Conservation (phyloP, 2,888 invertebrate genomes). For the Germaria angustata region DNA sequence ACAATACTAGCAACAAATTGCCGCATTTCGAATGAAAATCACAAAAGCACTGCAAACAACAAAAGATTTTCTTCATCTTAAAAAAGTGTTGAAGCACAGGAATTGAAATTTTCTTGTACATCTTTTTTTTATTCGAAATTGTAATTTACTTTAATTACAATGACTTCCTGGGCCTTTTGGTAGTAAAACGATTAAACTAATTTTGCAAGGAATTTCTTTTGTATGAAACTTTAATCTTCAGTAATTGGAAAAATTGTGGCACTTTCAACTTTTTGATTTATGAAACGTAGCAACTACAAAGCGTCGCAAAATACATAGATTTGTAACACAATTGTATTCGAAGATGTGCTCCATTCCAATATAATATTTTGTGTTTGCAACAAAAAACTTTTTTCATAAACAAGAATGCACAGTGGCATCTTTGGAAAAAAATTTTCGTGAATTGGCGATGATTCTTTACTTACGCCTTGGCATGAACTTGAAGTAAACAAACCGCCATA, state of each 20-base stretch:
- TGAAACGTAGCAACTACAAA: not conserved
- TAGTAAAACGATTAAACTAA: conserved; percentile 23
- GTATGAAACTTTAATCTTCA: not conserved
- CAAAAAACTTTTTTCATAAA: too few relatives aligned
- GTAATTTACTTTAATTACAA: conserved; percentile 45
- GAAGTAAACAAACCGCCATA: too few relatives aligned
- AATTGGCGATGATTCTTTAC: too few relatives aligned
- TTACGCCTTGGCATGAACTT: too few relatives aligned
- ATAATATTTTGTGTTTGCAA: too few relatives aligned
- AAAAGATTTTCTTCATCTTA: not conserved
- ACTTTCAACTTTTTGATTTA: conserved; percentile 8
- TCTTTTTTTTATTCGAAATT: conserved; percentile 19
- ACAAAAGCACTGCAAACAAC: conserved; percentile 3
- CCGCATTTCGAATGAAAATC: not conserved
- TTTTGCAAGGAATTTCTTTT: not conserved
- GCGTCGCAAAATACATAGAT: too few relatives aligned
- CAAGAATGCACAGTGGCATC: too few relatives aligned
- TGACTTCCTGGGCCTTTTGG: conserved; percentile 24
- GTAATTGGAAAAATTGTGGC: not conserved
- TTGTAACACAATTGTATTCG: too few relatives aligned
- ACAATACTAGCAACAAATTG: not conserved
- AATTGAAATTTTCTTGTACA: not conserved
- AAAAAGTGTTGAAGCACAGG: conserved; percentile 29
- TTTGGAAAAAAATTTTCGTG: too few relatives aligned
- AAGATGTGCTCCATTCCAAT: too few relatives aligned